These are phyloP conservation scores for Turnix velox DNA, from an alignment of 2,113 vertebrate genomes.

Conservation along the genomic window DNA sequence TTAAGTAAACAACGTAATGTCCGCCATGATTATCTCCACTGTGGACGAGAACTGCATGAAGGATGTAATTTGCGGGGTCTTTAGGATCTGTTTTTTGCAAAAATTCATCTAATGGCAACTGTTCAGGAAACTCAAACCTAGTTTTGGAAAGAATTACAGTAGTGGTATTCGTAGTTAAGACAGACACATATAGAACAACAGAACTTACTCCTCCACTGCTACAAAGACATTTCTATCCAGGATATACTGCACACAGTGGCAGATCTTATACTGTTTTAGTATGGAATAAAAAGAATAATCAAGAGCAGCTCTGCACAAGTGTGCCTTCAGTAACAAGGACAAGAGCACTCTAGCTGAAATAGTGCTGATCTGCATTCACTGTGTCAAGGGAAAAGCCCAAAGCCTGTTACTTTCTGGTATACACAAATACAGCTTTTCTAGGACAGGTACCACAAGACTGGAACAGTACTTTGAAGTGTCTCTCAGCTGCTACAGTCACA, in stretches of 20 bases:
- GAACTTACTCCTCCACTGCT: neutral
- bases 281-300: neutral
- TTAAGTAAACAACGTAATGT: constrained; percentile 98
- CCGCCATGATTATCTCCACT: constrained; percentile 99
- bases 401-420: neutral
- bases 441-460: neutral
- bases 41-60: constrained; percentile 96
- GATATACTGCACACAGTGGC: neutral
- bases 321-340: neutral
- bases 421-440: neutral
- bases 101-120: constrained; percentile 96
- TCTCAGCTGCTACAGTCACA: neutral
- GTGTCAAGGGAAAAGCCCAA: neutral
- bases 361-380: neutral
- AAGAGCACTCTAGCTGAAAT: neutral
- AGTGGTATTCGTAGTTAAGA: neutral
- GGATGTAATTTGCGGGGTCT: constrained; percentile 97
- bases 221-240: neutral
- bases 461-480: neutral
- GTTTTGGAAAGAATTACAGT: constrained; percentile 16
- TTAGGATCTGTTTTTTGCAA: constrained; percentile 97
- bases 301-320: neutral
- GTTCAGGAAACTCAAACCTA: constrained; percentile 98
- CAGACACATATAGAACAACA: neutral
- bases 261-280: neutral